Evolutionary conservation across 1,140 invertebrate species (phyloP), one percentile per base, ranked within the genome.

Genomic region (Manduca sexta): DNA sequence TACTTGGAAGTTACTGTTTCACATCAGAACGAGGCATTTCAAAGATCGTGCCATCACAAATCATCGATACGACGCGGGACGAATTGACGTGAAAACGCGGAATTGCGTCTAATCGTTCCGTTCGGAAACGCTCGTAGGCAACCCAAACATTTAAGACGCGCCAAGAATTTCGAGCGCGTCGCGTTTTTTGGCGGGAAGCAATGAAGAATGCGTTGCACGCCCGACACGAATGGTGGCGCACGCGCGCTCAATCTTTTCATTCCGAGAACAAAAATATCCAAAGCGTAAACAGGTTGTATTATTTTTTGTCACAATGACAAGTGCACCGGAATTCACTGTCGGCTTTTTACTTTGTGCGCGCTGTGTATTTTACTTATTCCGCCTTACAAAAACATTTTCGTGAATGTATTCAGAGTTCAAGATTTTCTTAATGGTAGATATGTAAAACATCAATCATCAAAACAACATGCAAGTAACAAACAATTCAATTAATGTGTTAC

Each of bases 201-300:
- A 43, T 30, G 21, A 14, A 43, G 13, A 29, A 30, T 35, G 34
- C 34, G n/a, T 14, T 35, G 34, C 21, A 15, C 46, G 45, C 48
- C 65, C 68, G 74, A 48, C 60, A 64, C 77, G 75, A 79, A 83
- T 81, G 77, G 58, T 46, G 41, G 67, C 66, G 77, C 78, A 82
- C 79, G 79, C 76, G 79, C 74, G 56, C 48, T 37, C 41, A 46
- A 29, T 60, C 33, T 56, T 60, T 63, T 62, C 66, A 69, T 67
- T 61, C 51, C 48, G 44, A 35, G 13, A 47, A 34, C 49, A 45
- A 42, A 42, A 62, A 49, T 48, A 54, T 58, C 48, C 62, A 57
- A 52, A 43, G 47, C 33, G 60, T 67, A 68, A 74, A 64, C 73
- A 74, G 69, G 73, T 75, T 73, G 60, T 62, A 65, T 69, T 63